Evolutionary conservation across 1,140 invertebrate genomes (phyloP).

Genomic region (Drosophila burlai): DNA sequence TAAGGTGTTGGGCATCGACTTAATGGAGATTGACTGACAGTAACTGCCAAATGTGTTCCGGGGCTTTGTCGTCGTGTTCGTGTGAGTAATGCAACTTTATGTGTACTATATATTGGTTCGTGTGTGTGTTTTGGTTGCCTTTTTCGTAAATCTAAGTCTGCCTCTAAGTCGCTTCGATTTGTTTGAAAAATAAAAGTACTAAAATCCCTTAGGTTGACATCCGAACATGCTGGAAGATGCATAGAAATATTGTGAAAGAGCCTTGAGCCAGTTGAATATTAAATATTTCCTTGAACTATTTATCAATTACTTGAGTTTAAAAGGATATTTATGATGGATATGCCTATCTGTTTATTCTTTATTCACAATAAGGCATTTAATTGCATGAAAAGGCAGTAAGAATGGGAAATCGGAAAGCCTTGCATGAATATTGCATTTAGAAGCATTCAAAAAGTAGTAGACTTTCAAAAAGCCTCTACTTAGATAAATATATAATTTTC

Average conservation of each 20-base stretch:
- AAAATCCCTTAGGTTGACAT: constrained; percentile 42
- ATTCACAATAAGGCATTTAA: no score
- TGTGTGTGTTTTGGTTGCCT: constrained; percentile 16
- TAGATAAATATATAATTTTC: no score
- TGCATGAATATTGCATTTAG: no score
- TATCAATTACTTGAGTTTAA: neutral
- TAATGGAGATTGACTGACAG: constrained; percentile 82
- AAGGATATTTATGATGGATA: no score
- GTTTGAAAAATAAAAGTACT: constrained; percentile 12
- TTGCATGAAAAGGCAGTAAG: no score
- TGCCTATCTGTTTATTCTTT: no score
- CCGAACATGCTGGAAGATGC: constrained; percentile 13
- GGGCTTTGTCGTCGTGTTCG: constrained; percentile 26
- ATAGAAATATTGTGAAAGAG: neutral
- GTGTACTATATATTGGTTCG: constrained; percentile 17
- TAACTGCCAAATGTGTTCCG: constrained; percentile 71
- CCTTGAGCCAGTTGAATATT: neutral
- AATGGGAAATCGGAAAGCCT: no score
- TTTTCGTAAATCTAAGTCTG: constrained; percentile 54
- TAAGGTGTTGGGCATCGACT: constrained; percentile 75
- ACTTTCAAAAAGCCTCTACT: no score
- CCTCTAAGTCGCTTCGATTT: constrained; percentile 46
- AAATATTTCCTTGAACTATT: neutral
- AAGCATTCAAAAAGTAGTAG: no score
- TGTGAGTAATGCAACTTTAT: constrained; percentile 49